Conservation (phyloP, 2,797 vertebrate genomes). For the Triplophysa bombifrons region DNA sequence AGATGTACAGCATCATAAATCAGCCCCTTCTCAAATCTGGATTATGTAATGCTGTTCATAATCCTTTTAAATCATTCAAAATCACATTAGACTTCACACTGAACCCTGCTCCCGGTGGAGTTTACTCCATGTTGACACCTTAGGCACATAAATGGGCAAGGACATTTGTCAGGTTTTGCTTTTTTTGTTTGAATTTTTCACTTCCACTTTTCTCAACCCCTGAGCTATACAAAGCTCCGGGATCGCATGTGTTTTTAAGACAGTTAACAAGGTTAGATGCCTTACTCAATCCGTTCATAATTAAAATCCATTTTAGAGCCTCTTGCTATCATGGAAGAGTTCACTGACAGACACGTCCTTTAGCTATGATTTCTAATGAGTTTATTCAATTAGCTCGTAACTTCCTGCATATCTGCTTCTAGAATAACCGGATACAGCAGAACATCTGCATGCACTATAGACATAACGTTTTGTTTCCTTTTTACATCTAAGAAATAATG, state of each 20-base stretch:
- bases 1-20: conserved; percentile 26
- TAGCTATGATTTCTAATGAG: conserved; percentile 13
- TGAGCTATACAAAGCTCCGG: conserved; percentile 3
- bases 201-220: neutral
- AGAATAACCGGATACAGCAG: neutral
- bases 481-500: neutral
- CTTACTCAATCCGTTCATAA: conserved; percentile 17
- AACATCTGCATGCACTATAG: conserved; percentile 16
- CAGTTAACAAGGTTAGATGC: conserved; percentile 19
- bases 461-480: conserved; percentile 26
- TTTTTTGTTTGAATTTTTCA: conserved; percentile 11
- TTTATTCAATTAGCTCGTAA: conserved; percentile 43
- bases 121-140: conserved; percentile 29
- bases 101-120: conserved; percentile 8
- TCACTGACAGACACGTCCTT: neutral
- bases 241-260: conserved; percentile 25
- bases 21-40: conserved; percentile 26
- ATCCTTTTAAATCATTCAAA: conserved; percentile 25
- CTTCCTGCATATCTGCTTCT: neutral
- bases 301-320: conserved; percentile 11
- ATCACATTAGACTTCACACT: conserved; percentile 40
- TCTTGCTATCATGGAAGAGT: conserved; percentile 3
- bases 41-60: conserved; percentile 28
- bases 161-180: conserved; percentile 30
- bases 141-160: conserved; percentile 17